phyloP scores from a whole-genome alignment of 2,797 vertebrate genomes.

The Phalloptychus januarius region DNA sequence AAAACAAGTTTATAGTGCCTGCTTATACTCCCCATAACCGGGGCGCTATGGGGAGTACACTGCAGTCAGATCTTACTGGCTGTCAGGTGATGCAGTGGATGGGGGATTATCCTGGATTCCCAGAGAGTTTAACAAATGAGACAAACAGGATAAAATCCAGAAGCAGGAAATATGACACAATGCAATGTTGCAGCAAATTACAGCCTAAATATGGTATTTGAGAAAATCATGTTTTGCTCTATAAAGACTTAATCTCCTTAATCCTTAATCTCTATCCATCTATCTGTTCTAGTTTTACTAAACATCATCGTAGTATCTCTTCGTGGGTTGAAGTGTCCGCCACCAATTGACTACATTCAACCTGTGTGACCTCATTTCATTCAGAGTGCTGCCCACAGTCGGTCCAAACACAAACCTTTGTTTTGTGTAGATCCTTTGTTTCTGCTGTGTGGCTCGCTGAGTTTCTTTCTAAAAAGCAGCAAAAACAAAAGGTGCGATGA shows the following conservation, averaged over 20 bases:
- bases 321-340: slow-evolving; percentile 31
- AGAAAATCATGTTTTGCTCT: background rate
- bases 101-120: slow-evolving; percentile 45
- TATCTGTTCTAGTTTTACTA: background rate
- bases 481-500: slow-evolving; percentile 21
- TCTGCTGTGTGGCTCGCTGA: background rate
- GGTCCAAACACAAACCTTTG: slow-evolving; percentile 33
- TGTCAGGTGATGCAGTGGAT: slow-evolving; percentile 21
- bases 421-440: slow-evolving; percentile 33
- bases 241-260: slow-evolving; percentile 5
- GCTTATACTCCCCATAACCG: too few relatives aligned
- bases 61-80: slow-evolving; percentile 32
- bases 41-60: background rate
- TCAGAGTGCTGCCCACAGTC: slow-evolving; percentile 24
- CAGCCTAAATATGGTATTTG: slow-evolving; percentile 20
- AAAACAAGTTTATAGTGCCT: background rate
- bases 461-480: slow-evolving; percentile 24
- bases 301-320: slow-evolving; percentile 17
- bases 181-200: slow-evolving; percentile 15
- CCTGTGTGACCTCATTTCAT: slow-evolving; percentile 51
- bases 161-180: slow-evolving; percentile 16
- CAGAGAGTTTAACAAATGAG: slow-evolving; percentile 27
- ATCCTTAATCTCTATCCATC: slow-evolving; percentile 6
- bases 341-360: slow-evolving; percentile 43
- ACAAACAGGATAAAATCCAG: slow-evolving; percentile 18